Conservation (phyloP, 2,888 invertebrate genomes). For the Ptilodon capucinus region DNA sequence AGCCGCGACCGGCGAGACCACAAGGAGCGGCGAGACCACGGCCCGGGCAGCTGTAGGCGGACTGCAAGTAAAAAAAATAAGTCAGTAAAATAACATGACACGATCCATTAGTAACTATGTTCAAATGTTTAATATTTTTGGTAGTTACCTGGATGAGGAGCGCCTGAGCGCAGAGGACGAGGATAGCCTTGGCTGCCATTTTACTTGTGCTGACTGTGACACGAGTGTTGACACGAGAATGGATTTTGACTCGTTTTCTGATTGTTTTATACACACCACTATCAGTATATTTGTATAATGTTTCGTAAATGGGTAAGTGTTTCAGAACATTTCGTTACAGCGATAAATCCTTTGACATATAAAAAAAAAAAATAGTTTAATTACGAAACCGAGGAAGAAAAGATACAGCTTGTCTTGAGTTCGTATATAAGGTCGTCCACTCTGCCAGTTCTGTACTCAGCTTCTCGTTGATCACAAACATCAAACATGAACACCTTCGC, state of each 20-base stretch:
- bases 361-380: too few species aligned
- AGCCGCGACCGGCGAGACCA: background rate
- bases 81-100: too few species aligned
- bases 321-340: background rate
- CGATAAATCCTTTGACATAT: background rate
- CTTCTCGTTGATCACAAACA: background rate
- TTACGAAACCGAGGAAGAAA: too few species aligned
- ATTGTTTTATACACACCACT: background rate
- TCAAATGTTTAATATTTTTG: too few species aligned
- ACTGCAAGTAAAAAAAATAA: background rate
- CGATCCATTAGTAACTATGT: too few species aligned
- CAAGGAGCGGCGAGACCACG: too few species aligned
- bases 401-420: too few species aligned
- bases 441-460: constrained; percentile 2
- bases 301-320: background rate
- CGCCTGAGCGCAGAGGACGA: constrained; percentile 36
- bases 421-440: too few species aligned
- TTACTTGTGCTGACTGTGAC: constrained; percentile 5
- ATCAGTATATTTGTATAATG: background rate
- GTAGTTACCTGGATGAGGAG: background rate
- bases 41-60: constrained; percentile 1
- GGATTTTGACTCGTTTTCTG: background rate
- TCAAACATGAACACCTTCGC: constrained; percentile 38
- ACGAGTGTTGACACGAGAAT: background rate
- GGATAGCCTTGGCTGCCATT: constrained; percentile 36